Conservation (phyloP, 2,888 invertebrate genomes). For the Zelleria hepariella region DNA sequence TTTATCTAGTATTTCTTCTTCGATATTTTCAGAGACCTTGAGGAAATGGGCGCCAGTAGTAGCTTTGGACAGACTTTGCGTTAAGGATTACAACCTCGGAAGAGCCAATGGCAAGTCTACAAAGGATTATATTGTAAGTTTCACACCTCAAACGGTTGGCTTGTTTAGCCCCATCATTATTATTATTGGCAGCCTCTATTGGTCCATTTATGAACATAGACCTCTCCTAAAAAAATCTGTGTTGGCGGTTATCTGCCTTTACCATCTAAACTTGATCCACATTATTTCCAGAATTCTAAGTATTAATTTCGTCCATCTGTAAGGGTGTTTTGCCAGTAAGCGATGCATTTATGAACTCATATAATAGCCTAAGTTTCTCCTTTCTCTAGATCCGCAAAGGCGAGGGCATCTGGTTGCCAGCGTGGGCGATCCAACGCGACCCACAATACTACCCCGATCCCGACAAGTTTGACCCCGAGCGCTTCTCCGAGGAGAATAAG, state of each 20-base stretch:
- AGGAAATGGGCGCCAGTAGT: conserved; percentile 47
- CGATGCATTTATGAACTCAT: no score
- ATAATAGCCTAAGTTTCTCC: not conserved
- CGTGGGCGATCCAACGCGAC: conserved; percentile 61
- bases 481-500: conserved; percentile 71
- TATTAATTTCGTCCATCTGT: no score
- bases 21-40: conserved; percentile 29
- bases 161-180: no score
- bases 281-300: no score
- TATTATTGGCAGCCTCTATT: no score
- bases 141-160: no score
- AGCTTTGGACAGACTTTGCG: conserved; percentile 48
- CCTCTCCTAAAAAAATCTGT: no score
- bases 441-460: conserved; percentile 67
- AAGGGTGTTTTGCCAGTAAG: no score
- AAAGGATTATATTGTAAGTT: conserved; percentile 42
- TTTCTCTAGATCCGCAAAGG: conserved; percentile 34
- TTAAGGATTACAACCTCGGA: conserved; percentile 54
- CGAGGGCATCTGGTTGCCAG: conserved; percentile 38
- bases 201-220: no score
- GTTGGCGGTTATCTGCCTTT: no score
- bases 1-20: not conserved
- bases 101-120: conserved; percentile 31
- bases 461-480: conserved; percentile 68
- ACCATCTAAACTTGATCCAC: no score